Percentiles rank a stretch among this genome's conserved stretches.
Evolutionary conservation across 2,797 vertebrate genomes (phyloP).

Genomic region (Erethizon dorsatum): DNA sequence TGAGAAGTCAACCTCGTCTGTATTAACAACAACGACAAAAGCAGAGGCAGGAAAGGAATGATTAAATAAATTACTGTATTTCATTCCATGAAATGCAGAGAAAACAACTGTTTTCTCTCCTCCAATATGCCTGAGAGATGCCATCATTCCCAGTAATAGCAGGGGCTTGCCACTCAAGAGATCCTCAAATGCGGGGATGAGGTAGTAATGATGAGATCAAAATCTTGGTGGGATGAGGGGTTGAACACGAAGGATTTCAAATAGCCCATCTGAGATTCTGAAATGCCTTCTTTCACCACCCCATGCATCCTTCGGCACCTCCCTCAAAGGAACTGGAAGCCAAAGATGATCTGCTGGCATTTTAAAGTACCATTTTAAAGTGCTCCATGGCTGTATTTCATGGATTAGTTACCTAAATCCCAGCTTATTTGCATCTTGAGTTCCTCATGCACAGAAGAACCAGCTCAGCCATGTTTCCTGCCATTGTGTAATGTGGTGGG

Average conservation of each 20-base stretch:
- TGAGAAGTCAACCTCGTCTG: not conserved
- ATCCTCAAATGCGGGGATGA: not conserved
- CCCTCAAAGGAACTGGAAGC: not conserved
- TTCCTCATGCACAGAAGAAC: conserved; percentile 9
- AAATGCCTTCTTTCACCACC: not conserved
- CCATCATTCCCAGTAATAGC: not conserved
- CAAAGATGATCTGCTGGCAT: not conserved
- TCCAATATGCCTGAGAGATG: not conserved
- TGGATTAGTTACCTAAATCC: not conserved
- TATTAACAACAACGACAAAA: not conserved
- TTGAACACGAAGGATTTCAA: not conserved
- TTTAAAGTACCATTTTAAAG: not conserved
- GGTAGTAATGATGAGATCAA: not conserved
- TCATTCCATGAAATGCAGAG: not conserved
- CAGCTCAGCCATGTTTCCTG: not conserved
- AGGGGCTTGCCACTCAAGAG: not conserved
- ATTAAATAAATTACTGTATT: conserved; percentile 15
- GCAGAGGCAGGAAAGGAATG: not conserved
- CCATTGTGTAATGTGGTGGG: not conserved
- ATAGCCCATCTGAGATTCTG: not conserved
- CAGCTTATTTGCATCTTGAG: not conserved
- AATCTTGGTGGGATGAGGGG: not conserved
- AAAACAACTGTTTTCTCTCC: not conserved
- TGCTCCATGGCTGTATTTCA: not conserved
- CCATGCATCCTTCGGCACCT: not conserved